Percentiles rank a stretch among this genome's conserved stretches.
These are phyloP conservation scores for Marronus borbonicus DNA, from an alignment of 2,888 invertebrate species.

Conservation along the genomic window DNA sequence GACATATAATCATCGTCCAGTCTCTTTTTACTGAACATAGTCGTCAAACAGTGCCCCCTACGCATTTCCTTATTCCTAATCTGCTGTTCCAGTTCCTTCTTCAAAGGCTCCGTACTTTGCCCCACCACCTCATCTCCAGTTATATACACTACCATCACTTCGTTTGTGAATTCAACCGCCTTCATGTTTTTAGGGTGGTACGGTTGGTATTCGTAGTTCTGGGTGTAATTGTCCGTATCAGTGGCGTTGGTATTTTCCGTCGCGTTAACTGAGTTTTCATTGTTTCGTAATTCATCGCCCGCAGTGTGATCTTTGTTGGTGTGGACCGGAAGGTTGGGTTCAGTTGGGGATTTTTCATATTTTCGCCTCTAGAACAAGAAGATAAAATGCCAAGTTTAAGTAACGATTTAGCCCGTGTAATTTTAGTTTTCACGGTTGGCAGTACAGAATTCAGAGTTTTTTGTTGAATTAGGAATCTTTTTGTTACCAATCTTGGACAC, in stretches of 20 bases:
- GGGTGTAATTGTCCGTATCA: constrained; percentile 46
- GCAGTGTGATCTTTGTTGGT: constrained; percentile 56
- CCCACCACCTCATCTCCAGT: constrained; percentile 72
- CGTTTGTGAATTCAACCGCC: constrained; percentile 71
- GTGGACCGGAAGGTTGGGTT: constrained; percentile 30
- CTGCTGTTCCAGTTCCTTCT: constrained; percentile 78
- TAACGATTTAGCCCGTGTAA: background rate
- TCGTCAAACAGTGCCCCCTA: constrained; percentile 69
- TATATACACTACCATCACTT: constrained; percentile 78
- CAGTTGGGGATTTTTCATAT: constrained; percentile 54
- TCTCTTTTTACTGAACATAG: constrained; percentile 55
- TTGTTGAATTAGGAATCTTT: too few species aligned
- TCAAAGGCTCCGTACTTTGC: constrained; percentile 75
- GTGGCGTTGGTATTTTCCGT: constrained; percentile 29
- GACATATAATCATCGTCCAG: constrained; percentile 57
- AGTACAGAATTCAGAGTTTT: too few species aligned
- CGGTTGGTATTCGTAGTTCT: constrained; percentile 60
- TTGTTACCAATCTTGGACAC: too few species aligned
- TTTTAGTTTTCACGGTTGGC: too few species aligned
- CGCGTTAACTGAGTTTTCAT: constrained; percentile 30
- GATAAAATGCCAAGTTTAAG: background rate
- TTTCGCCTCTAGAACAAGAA: constrained; percentile 55
- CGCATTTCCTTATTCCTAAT: constrained; percentile 77
- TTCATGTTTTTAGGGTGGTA: constrained; percentile 67
- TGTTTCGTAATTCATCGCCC: constrained; percentile 57